Conservation (phyloP, 2,888 invertebrate genomes). For the Allacma fusca region DNA sequence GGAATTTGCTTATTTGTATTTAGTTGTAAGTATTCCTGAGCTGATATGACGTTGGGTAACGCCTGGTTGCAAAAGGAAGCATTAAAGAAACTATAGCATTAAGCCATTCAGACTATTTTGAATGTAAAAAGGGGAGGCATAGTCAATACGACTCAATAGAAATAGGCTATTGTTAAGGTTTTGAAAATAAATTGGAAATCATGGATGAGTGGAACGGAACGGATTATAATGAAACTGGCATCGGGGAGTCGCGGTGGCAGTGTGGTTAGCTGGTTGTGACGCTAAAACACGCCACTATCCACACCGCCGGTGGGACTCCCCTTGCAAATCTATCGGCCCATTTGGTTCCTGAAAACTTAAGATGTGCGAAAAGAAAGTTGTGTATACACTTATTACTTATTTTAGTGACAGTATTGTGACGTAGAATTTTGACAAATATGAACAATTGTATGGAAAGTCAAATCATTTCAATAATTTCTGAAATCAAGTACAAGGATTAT, state of each 20-base stretch:
- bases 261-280: slow-evolving; percentile 99
- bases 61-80: too few species aligned
- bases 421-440: background rate
- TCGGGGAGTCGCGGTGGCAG: slow-evolving; percentile 76
- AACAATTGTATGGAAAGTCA: background rate
- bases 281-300: slow-evolving; percentile 78
- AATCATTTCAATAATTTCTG: background rate
- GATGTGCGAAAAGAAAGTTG: background rate
- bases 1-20: too few species aligned
- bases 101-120: too few species aligned
- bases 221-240: slow-evolving; percentile 27
- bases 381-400: background rate
- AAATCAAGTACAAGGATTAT: background rate
- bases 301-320: slow-evolving; percentile 83
- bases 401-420: background rate
- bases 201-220: slow-evolving; percentile 10
- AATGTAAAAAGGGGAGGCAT: too few species aligned
- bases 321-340: slow-evolving; percentile 56
- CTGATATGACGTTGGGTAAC: too few species aligned
- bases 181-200: background rate
- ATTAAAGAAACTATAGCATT: too few species aligned
- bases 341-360: slow-evolving; percentile 10
- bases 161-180: too few species aligned
- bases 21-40: too few species aligned
- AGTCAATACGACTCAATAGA: too few species aligned